Percentiles rank a stretch among this genome's conserved stretches.
Evolutionary conservation across 2,797 vertebrate species (phyloP).

Genomic region (Bradypodion pumilum): DNA sequence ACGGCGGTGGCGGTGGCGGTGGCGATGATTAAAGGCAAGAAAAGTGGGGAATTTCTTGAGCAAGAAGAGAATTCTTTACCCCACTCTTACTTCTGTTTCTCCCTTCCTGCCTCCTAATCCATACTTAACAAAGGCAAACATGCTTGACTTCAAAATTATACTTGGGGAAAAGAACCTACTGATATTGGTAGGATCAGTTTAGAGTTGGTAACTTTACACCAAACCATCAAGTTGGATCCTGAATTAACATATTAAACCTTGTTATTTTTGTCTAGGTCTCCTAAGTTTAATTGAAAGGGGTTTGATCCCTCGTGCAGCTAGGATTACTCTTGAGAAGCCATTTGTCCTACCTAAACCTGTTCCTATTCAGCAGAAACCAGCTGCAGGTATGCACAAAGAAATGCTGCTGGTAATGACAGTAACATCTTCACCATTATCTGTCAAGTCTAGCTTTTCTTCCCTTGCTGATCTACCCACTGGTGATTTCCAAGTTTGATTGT

Average conservation of each 20-base stretch:
- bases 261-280: slow-evolving; percentile 64
- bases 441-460: no score
- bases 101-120: neutral
- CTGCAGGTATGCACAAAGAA: slow-evolving; percentile 57
- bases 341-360: slow-evolving; percentile 65
- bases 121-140: neutral
- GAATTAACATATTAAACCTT: slow-evolving; percentile 16
- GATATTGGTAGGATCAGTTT: neutral
- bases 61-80: neutral
- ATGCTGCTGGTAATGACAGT: neutral
- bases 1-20: no score
- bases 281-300: slow-evolving; percentile 68
- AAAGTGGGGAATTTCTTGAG: neutral
- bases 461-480: no score
- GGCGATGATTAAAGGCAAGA: no score
- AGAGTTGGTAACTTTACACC: no score
- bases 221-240: neutral
- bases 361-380: slow-evolving; percentile 42
- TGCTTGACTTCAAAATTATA: neutral
- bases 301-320: slow-evolving; percentile 67
- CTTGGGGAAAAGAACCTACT: no score
- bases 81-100: neutral
- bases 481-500: no score
- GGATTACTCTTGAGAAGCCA: slow-evolving; percentile 65
- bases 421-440: no score